Conservation (phyloP, 2,888 invertebrate genomes). For the Sphaeridia pumilis region DNA sequence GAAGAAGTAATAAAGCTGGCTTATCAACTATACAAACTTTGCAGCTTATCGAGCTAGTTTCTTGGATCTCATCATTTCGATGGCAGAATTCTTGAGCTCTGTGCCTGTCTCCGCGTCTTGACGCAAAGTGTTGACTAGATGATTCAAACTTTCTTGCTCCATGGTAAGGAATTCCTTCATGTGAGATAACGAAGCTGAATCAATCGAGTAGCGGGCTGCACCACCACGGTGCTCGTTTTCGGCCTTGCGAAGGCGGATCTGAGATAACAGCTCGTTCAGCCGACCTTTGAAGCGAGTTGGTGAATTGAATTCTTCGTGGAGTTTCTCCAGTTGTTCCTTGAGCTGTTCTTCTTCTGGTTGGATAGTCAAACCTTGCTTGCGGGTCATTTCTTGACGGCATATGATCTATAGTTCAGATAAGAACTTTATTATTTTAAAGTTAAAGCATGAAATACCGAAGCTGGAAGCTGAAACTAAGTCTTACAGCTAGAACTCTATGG, state of each 20-base stretch:
- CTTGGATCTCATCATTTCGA: constrained; percentile 9
- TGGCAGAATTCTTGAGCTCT: constrained; percentile 57
- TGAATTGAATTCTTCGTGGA: constrained; percentile 74
- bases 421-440: neutral
- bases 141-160: constrained; percentile 80
- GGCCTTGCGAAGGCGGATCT: constrained; percentile 59
- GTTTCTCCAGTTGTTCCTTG: constrained; percentile 72
- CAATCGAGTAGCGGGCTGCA: constrained; percentile 62
- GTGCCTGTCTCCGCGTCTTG: constrained; percentile 65
- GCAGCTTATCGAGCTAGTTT: too few relatives aligned
- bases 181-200: constrained; percentile 49
- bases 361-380: constrained; percentile 77
- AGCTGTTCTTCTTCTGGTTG: constrained; percentile 82
- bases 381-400: constrained; percentile 71
- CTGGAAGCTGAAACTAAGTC: neutral
- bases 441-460: too few relatives aligned
- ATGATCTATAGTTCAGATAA: constrained; percentile 50
- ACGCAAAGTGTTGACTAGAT: constrained; percentile 69
- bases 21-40: too few relatives aligned
- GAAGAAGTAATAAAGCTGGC: too few relatives aligned
- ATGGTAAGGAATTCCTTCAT: constrained; percentile 62
- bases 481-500: constrained; percentile 69
- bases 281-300: constrained; percentile 89
- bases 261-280: constrained; percentile 77
- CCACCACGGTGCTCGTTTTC: constrained; percentile 46